Evolutionary conservation across 1,140 invertebrate genomes (phyloP), one percentile per base, ranked within the genome.

Genomic region (Lanistes nyassanus): DNA sequence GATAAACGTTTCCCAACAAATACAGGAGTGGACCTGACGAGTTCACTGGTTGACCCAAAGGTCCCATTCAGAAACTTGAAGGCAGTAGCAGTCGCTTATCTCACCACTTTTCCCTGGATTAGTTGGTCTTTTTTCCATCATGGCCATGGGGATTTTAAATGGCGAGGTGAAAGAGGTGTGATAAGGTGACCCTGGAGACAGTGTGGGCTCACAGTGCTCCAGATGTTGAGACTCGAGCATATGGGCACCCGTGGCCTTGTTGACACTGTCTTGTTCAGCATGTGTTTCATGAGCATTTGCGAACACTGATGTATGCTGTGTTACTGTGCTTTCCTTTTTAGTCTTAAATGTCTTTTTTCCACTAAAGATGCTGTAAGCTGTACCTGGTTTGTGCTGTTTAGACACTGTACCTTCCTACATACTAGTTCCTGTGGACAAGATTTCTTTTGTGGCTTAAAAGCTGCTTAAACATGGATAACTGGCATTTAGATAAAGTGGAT

Each of bases 401-500:
- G 9, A 16, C 9, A 11, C 9, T 31, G 9, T n/a, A 60, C 9
- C 29, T 60, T 60, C 23, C 13, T 26, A 11, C 9, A 60, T 23
- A 60, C n/a, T n/a, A 11, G 1, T 26, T n/a, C 13, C 9, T 60
- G n/a, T 26, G 56, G 9, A 23, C n/a, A 9, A 60, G 13, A 60
- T n/a, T 60, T n/a, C 9, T 11, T 11, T 60, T 60, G 56, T 26
- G 23, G n/a, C 23, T 16, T 60, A 26, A 11, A n/a, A 26, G 23
- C 7, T 60, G 11, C 23, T 60, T 3, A n/a, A 23, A 31, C 29
- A 60, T 60, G 56, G 56, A n/a, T 19, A 31, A 31, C 23, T 60
- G 56, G 56, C n/a, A 60, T 60, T 23, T 60, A 11, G 56, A 60
- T 31, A n/a, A n/a, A 60, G 56, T 60, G 29, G 56, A 60, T 31